A percentile compares a stretch with the other conserved stretches of the same genome.
Evolutionary conservation across 2,797 vertebrate genomes (phyloP).

Genomic region (Myotis pilosus): DNA sequence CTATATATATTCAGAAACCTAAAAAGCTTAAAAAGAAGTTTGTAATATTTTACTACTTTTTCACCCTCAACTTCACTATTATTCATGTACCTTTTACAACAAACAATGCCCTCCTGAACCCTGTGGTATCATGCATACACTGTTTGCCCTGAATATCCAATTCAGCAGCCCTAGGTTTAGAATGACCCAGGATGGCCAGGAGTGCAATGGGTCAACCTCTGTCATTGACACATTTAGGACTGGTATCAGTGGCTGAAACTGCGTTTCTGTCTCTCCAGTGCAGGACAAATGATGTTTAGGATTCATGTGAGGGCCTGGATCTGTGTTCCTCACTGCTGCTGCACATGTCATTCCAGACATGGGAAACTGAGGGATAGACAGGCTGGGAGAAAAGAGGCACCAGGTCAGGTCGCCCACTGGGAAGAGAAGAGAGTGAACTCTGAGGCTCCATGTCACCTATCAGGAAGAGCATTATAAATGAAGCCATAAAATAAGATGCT

Average conservation of each 20-base stretch:
- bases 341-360: neutral
- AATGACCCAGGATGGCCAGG: neutral
- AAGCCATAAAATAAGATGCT: neutral
- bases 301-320: neutral
- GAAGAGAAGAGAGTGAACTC: neutral
- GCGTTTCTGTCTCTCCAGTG: neutral
- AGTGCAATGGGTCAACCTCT: no score
- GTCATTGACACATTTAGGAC: neutral
- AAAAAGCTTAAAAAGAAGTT: neutral
- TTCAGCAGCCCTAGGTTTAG: neutral
- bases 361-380: rapidly evolving
- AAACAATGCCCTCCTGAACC: neutral
- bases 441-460: neutral
- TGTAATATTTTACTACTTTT: rapidly evolving
- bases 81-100: no score
- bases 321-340: no score
- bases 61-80: rapidly evolving
- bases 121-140: no score
- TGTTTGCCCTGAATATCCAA: neutral
- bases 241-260: neutral
- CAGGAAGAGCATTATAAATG: neutral
- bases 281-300: neutral
- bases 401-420: neutral
- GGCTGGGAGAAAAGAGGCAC: neutral
- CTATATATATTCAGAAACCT: neutral